Percentiles rank a stretch among this genome's conserved stretches.
These are phyloP conservation scores for Margaritifera margaritifera DNA, from an alignment of 2,888 invertebrate species.

Conservation along the genomic window DNA sequence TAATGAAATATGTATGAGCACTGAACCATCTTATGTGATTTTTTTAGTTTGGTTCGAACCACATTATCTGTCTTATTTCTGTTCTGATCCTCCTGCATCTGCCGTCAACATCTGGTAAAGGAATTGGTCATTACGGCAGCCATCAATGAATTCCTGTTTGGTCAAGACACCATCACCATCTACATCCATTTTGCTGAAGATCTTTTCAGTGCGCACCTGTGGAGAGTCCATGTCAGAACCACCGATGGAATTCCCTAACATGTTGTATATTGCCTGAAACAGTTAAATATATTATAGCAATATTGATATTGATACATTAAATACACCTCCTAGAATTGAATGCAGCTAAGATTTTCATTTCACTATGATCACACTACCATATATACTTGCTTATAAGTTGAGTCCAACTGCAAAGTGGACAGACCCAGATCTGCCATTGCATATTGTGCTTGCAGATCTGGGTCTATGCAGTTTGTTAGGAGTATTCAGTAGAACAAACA, in stretches of 20 bases:
- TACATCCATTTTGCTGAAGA: conserved; percentile 99
- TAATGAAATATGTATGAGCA: no score
- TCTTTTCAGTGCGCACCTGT: conserved; percentile 97
- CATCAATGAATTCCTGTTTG: conserved; percentile 97
- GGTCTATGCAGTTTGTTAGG: no score
- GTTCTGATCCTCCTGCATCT: conserved; percentile 49
- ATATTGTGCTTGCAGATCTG: no score
- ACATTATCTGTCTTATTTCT: not conserved
- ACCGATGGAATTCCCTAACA: conserved; percentile 86
- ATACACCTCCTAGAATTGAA: not conserved
- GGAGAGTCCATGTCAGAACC: conserved; percentile 76
- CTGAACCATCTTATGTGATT: no score
- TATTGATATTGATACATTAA: not conserved
- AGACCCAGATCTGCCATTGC: no score
- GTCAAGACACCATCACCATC: conserved; percentile 99
- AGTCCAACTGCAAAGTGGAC: no score
- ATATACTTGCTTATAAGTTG: no score
- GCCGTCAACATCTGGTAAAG: conserved; percentile 72
- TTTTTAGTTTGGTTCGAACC: not conserved
- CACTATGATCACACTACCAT: no score
- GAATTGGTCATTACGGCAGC: conserved; percentile 89
- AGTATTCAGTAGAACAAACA: no score
- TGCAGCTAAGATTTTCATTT: not conserved
- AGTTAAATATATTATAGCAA: conserved; percentile 5
- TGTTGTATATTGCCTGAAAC: conserved; percentile 98